phyloP scores from a whole-genome alignment of 2,113 vertebrate genomes.

The Rhagologus leucostigma region DNA sequence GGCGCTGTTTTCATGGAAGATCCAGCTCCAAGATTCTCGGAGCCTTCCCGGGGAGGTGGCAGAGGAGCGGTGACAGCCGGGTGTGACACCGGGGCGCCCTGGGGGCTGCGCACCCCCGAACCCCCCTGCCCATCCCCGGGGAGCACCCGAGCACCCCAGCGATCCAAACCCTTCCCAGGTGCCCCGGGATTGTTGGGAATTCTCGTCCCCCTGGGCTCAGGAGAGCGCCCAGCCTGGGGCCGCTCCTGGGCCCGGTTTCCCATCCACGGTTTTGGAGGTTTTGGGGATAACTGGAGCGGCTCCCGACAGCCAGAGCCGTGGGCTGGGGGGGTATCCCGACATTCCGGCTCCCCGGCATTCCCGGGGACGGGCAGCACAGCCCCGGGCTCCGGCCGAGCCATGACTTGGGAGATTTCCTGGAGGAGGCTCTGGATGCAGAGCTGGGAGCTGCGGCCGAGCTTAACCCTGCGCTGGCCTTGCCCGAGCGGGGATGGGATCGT shows the following conservation, averaged over 20 bases:
- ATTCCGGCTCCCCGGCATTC: background rate
- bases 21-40: rapidly evolving
- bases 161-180: background rate
- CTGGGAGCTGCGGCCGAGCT: background rate
- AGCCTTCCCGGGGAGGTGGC: background rate
- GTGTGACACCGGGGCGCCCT: background rate
- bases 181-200: background rate
- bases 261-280: rapidly evolving
- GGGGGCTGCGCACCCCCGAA: background rate
- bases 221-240: background rate
- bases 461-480: background rate
- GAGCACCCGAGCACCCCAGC: background rate
- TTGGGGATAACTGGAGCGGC: background rate
- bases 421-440: background rate
- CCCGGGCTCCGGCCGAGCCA: rapidly evolving
- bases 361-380: background rate
- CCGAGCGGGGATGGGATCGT: background rate
- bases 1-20: background rate
- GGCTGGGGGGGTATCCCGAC: background rate
- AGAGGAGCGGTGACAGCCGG: background rate
- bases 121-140: background rate
- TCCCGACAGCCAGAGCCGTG: rapidly evolving
- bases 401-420: background rate
- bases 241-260: rapidly evolving
- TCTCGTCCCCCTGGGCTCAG: background rate